These are phyloP conservation scores for Philopotamus ludificatus DNA, from an alignment of 1,140 invertebrate genomes.

Conservation along the genomic window DNA sequence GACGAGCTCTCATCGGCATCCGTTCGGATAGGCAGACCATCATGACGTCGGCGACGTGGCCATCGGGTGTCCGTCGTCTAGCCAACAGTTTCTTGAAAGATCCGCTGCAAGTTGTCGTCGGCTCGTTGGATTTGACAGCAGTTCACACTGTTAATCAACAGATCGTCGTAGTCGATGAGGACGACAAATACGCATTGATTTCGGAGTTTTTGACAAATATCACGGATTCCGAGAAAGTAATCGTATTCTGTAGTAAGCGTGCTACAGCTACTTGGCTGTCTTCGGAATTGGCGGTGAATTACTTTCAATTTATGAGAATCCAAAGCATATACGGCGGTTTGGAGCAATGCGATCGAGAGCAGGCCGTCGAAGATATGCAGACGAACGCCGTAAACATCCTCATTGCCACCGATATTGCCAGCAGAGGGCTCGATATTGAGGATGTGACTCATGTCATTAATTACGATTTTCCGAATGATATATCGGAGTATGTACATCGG, in stretches of 20 bases:
- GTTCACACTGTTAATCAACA: slow-evolving; percentile 79
- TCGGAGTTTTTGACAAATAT: slow-evolving; percentile 65
- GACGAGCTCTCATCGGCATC: slow-evolving; percentile 75
- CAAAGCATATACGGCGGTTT: slow-evolving; percentile 87
- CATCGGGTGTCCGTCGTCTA: slow-evolving; percentile 73
- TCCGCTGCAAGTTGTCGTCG: slow-evolving; percentile 86
- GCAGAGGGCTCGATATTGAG: slow-evolving; percentile 87
- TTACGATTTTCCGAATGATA: slow-evolving; percentile 86
- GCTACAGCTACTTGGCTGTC: slow-evolving; percentile 76
- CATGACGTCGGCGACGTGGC: slow-evolving; percentile 91
- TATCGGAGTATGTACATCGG: slow-evolving; percentile 88
- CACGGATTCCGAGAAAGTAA: slow-evolving; percentile 73
- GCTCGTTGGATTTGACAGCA: slow-evolving; percentile 81
- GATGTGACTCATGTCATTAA: slow-evolving; percentile 84
- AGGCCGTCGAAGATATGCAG: slow-evolving; percentile 79
- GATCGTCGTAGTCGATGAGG: slow-evolving; percentile 70
- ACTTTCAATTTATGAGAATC: slow-evolving; percentile 55
- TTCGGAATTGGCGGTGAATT: slow-evolving; percentile 70
- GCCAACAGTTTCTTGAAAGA: slow-evolving; percentile 83
- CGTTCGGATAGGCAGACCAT: slow-evolving; percentile 79
- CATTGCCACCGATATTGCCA: slow-evolving; percentile 94
- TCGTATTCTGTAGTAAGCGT: slow-evolving; percentile 88
- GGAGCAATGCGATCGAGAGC: slow-evolving; percentile 83
- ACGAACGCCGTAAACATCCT: slow-evolving; percentile 73
- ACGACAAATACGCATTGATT: slow-evolving; percentile 50